These are phyloP conservation scores for Zapornia atra DNA, from an alignment of 2,113 vertebrate species.

Conservation along the genomic window DNA sequence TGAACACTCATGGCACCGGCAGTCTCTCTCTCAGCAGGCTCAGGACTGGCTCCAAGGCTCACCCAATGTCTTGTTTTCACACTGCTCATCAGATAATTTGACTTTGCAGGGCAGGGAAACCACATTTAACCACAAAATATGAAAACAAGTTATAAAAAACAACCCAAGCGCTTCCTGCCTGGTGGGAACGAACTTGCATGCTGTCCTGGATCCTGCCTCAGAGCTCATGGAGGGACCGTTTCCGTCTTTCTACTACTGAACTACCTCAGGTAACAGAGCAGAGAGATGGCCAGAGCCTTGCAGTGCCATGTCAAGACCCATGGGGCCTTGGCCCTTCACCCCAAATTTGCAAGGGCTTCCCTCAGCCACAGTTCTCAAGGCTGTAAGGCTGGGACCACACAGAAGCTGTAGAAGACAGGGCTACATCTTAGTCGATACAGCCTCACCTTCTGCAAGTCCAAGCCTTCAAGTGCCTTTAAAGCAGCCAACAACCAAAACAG, in stretches of 20 bases:
- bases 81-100: background rate
- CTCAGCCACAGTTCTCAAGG: fast-evolving
- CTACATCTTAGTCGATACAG: background rate
- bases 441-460: background rate
- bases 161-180: background rate
- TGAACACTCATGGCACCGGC: background rate
- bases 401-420: background rate
- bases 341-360: background rate
- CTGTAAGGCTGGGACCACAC: background rate
- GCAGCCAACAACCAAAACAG: background rate
- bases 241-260: background rate
- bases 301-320: fast-evolving
- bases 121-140: background rate
- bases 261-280: background rate
- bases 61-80: background rate
- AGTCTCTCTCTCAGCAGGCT: background rate
- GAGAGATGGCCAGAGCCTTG: background rate
- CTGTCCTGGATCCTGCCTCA: background rate
- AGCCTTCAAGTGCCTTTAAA: background rate
- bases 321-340: background rate
- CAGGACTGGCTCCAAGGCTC: background rate
- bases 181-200: background rate
- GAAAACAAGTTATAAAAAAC: background rate
- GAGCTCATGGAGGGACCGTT: background rate
- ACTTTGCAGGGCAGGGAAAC: background rate